phyloP scores from a whole-genome alignment of 1,140 invertebrate genomes.

The Drosophila truncata region DNA sequence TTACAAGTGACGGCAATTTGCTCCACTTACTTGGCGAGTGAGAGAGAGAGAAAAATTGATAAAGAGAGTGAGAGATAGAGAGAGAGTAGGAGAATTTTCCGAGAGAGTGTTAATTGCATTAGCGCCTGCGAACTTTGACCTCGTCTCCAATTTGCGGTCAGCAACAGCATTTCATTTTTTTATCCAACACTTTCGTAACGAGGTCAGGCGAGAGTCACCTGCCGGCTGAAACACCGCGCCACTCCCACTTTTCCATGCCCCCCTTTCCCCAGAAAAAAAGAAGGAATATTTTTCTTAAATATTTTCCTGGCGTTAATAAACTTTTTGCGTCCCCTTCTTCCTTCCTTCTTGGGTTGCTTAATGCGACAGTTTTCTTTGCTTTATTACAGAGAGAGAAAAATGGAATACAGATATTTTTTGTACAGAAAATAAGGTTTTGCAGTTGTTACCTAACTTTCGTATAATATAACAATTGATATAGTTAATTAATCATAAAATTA shows the following conservation, averaged over 20 bases:
- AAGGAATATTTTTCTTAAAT: conserved; percentile 29
- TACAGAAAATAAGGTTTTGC: neutral
- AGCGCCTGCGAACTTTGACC: conserved; percentile 65
- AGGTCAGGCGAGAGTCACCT: conserved; percentile 54
- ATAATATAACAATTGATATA: too few relatives aligned
- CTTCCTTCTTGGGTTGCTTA: conserved; percentile 15
- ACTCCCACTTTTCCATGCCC: conserved; percentile 2
- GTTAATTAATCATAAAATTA: too few relatives aligned
- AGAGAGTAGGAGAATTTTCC: conserved; percentile 9
- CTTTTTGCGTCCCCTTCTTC: conserved; percentile 34
- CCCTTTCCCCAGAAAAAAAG: neutral
- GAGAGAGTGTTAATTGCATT: conserved; percentile 73
- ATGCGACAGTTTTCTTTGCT: conserved; percentile 21
- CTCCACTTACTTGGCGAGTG: conserved; percentile 24
- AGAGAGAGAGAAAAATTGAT: conserved; percentile 11
- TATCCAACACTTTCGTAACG: conserved; percentile 71
- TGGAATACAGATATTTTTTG: neutral
- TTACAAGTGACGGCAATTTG: conserved; percentile 73
- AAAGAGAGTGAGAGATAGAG: neutral
- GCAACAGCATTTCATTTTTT: conserved; percentile 25
- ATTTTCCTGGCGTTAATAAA: conserved; percentile 66
- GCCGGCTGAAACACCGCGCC: neutral
- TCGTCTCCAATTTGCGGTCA: conserved; percentile 64
- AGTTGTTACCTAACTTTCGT: neutral
- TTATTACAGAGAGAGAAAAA: neutral